These are phyloP conservation scores for Platalea minor DNA, from an alignment of 2,797 vertebrate genomes.

Conservation along the genomic window DNA sequence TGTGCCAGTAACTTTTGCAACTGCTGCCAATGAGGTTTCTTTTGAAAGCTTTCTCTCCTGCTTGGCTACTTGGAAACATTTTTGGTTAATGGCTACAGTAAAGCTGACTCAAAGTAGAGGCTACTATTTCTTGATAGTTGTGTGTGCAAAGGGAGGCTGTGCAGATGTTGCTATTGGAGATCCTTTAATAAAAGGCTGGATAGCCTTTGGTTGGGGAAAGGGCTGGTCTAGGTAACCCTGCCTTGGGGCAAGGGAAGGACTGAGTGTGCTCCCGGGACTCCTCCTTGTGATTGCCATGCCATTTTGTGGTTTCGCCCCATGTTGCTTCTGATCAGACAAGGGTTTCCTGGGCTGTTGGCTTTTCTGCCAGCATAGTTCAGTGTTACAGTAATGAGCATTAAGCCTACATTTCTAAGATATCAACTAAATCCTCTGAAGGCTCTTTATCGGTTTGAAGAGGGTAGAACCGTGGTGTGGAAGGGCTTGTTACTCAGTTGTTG, in stretches of 20 bases:
- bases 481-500: background rate
- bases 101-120: background rate
- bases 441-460: background rate
- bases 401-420: background rate
- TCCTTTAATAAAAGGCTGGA: background rate
- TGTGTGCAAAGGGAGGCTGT: background rate
- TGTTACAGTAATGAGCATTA: background rate
- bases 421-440: background rate
- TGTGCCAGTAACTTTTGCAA: background rate
- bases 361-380: background rate
- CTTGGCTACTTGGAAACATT: background rate
- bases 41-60: background rate
- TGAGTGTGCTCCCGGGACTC: fast-evolving
- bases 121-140: background rate
- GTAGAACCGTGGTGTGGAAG: background rate
- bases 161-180: background rate
- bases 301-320: background rate
- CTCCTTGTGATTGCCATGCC: background rate
- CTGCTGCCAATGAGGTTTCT: background rate
- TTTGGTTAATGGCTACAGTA: background rate
- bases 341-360: background rate
- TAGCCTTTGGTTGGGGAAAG: background rate
- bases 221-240: background rate
- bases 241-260: background rate
- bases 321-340: background rate